Conservation (phyloP, 2,113 vertebrate species). For the Burhinus bistriatus region DNA sequence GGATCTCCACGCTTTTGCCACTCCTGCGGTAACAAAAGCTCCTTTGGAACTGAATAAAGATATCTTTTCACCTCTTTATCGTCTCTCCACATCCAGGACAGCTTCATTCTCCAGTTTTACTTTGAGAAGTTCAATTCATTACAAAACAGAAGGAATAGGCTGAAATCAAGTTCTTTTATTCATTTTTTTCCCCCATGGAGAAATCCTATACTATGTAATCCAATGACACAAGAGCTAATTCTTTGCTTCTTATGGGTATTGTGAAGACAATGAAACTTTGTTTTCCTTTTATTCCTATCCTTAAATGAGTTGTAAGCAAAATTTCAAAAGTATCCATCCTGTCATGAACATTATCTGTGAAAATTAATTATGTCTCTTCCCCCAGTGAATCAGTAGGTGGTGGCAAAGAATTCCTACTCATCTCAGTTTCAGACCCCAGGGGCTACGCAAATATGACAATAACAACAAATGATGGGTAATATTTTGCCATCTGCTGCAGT, state of each 20-base stretch:
- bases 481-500: not conserved
- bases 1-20: not conserved
- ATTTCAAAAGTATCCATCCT: not conserved
- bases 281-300: not conserved
- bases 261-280: not conserved
- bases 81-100: not conserved
- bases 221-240: not conserved
- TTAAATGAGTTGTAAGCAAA: not conserved
- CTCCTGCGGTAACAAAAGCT: not conserved
- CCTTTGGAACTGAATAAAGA: not conserved
- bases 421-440: not conserved
- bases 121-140: not conserved
- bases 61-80: not conserved
- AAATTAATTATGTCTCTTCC: not conserved
- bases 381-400: constrained; percentile 35
- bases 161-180: not conserved
- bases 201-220: not conserved
- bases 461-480: not conserved
- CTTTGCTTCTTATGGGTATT: not conserved
- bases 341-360: not conserved
- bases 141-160: not conserved
- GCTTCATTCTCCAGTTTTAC: not conserved
- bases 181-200: fast-evolving
- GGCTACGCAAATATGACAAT: not conserved
- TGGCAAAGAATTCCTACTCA: constrained; percentile 44